Conservation (phyloP, 2,113 vertebrate species). For the Prinia subflava region DNA sequence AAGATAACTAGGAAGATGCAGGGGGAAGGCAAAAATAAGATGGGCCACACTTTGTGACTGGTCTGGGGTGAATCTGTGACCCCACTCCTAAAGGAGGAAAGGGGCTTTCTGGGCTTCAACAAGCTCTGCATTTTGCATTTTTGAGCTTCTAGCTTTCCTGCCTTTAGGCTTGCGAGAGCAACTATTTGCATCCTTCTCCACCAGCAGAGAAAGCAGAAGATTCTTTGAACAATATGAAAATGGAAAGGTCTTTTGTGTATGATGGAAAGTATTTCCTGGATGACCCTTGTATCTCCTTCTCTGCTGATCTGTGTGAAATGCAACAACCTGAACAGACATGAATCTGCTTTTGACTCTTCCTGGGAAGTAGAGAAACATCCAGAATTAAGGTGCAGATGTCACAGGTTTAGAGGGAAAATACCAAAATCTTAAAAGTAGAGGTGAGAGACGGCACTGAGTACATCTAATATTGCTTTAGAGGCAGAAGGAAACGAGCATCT, state of each 20-base stretch:
- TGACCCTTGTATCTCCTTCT: neutral
- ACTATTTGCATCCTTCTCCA: neutral
- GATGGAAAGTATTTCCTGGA: neutral
- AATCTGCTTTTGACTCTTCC: neutral
- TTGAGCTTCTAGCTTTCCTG: neutral
- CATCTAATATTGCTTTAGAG: neutral
- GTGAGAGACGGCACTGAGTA: fast-evolving
- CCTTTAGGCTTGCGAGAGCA: neutral
- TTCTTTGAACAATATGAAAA: neutral
- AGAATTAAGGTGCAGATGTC: neutral
- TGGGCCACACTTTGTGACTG: too few species aligned
- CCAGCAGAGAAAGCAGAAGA: neutral
- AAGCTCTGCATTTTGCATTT: neutral
- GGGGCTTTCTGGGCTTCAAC: neutral
- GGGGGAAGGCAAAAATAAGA: neutral
- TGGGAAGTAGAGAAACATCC: neutral
- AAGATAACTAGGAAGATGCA: neutral
- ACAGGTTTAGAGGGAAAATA: neutral
- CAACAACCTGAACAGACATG: neutral
- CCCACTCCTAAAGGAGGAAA: neutral
- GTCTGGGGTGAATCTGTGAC: neutral
- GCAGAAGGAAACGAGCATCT: neutral
- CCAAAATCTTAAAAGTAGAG: neutral
- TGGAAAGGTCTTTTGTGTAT: neutral
- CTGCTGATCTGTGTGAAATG: neutral